These are phyloP conservation scores for Margarornis squamiger DNA, from an alignment of 2,797 vertebrate species.

Conservation along the genomic window DNA sequence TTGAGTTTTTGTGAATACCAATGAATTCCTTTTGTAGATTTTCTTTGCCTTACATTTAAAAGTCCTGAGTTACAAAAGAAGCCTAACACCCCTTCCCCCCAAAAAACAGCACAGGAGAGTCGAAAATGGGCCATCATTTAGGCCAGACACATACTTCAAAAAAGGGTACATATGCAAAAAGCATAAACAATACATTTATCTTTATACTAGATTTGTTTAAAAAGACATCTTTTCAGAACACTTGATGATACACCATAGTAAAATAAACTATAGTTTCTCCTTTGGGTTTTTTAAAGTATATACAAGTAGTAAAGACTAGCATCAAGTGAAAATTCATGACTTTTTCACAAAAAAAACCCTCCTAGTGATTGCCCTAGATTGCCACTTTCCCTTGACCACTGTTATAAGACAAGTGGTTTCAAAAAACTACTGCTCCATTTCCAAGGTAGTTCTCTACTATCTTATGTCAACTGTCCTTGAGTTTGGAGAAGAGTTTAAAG, in stretches of 20 bases:
- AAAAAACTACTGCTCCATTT: not conserved
- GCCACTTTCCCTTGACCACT: not conserved
- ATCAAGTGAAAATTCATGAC: not conserved
- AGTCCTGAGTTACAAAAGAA: not conserved
- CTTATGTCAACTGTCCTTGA: not conserved
- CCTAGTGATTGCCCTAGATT: not conserved
- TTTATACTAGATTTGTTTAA: not conserved
- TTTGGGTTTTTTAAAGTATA: not conserved
- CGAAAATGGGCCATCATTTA: not conserved
- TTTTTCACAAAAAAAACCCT: not conserved
- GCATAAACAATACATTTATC: not conserved
- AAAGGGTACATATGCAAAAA: not conserved
- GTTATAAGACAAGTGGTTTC: not conserved
- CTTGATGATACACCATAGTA: not conserved
- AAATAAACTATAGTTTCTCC: not conserved
- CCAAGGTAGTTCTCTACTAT: not conserved
- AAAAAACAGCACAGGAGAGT: not conserved
- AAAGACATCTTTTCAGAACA: not conserved
- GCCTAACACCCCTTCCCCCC: not conserved
- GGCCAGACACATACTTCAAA: not conserved
- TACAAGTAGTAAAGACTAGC: not conserved
- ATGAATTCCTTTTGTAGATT: not conserved
- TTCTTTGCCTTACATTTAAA: not conserved
- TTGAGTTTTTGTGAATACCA: not conserved
- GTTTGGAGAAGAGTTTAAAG: not conserved